Evolutionary conservation across 2,797 vertebrate species (phyloP).

Genomic region (Chlorospingus semifuscus): DNA sequence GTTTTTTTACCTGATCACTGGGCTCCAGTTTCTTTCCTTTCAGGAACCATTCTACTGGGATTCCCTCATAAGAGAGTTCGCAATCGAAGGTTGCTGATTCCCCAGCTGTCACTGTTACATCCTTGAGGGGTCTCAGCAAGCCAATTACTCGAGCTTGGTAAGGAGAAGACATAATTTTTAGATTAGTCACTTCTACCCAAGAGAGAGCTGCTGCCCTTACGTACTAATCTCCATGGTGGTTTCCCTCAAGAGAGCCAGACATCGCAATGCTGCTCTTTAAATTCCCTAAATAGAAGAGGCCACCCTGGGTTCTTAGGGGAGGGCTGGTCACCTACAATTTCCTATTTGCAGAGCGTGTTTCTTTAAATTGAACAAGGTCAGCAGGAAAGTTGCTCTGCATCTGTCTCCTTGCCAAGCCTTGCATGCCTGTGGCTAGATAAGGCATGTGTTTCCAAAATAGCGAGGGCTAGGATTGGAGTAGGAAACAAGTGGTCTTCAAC

Average conservation of each 20-base stretch:
- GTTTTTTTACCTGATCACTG: slow-evolving; percentile 86
- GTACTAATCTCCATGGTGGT: slow-evolving; percentile 77
- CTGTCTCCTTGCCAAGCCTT: slow-evolving; percentile 82
- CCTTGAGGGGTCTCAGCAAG: slow-evolving; percentile 86
- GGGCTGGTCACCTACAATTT: slow-evolving; percentile 67
- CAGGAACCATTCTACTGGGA: slow-evolving; percentile 94
- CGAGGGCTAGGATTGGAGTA: slow-evolving; percentile 80
- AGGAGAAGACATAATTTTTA: slow-evolving; percentile 84
- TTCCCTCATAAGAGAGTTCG: slow-evolving; percentile 93
- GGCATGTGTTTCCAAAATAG: slow-evolving; percentile 93
- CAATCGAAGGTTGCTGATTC: slow-evolving; percentile 97
- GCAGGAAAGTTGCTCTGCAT: slow-evolving; percentile 75
- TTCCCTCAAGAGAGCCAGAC: slow-evolving; percentile 76
- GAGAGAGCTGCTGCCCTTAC: slow-evolving; percentile 69
- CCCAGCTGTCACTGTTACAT: slow-evolving; percentile 95
- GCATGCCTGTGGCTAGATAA: slow-evolving; percentile 84
- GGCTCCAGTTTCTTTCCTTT: slow-evolving; percentile 90
- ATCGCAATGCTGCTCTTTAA: slow-evolving; percentile 69
- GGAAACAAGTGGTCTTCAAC: slow-evolving; percentile 81
- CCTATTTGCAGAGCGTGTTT: slow-evolving; percentile 81
- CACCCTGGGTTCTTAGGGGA: slow-evolving; percentile 56
- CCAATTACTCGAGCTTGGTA: slow-evolving; percentile 91
- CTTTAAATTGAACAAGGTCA: slow-evolving; percentile 79
- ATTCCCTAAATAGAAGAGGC: slow-evolving; percentile 75
- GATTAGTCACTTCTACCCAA: slow-evolving; percentile 75